phyloP scores from a whole-genome alignment of 2,113 vertebrate genomes.

The Sebastes schlegelii region DNA sequence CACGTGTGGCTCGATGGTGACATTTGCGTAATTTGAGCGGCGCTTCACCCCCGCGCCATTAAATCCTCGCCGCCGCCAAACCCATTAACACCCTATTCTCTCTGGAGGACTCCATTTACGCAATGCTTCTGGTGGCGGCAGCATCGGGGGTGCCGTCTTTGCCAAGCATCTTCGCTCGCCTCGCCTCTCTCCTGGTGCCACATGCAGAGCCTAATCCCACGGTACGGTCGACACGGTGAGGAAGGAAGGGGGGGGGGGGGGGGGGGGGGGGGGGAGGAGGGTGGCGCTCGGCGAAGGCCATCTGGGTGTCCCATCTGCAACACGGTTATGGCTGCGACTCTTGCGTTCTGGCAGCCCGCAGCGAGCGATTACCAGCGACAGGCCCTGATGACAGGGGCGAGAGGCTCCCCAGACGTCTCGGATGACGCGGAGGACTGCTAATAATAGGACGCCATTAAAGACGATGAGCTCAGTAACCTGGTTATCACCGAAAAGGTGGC shows the following conservation, averaged over 20 bases:
- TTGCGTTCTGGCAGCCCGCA: slow-evolving; percentile 66
- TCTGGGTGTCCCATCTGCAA: slow-evolving; percentile 86
- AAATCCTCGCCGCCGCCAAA: slow-evolving; percentile 65
- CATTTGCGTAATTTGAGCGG: slow-evolving; percentile 76
- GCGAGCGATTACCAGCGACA: slow-evolving; percentile 68
- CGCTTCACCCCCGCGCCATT: slow-evolving; percentile 74
- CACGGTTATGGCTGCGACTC: slow-evolving; percentile 70
- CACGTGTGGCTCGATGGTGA: slow-evolving; percentile 65
- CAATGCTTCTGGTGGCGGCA: slow-evolving; percentile 51
- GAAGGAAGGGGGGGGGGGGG: slow-evolving; percentile 54
- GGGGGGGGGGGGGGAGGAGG: slow-evolving; percentile 60
- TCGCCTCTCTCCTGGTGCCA: slow-evolving; percentile 50
- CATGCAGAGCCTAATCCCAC: slow-evolving; percentile 58
- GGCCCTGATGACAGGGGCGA: slow-evolving; percentile 66
- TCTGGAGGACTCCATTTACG: slow-evolving; percentile 71
- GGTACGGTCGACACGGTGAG: slow-evolving; percentile 53
- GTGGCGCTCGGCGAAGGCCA: slow-evolving; percentile 73
- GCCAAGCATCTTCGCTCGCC: slow-evolving; percentile 53
- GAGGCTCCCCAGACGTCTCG: slow-evolving; percentile 72
- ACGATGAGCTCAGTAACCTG: slow-evolving; percentile 69
- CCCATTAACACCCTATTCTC: slow-evolving; percentile 76
- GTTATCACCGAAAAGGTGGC: slow-evolving; percentile 56
- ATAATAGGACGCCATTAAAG: slow-evolving; percentile 73
- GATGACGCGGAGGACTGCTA: slow-evolving; percentile 73
- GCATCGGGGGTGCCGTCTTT: slow-evolving; percentile 54